Evolutionary conservation across 2,888 invertebrate genomes (phyloP), one percentile per base, ranked within the genome.

Genomic region (Callimorpha dominula): DNA sequence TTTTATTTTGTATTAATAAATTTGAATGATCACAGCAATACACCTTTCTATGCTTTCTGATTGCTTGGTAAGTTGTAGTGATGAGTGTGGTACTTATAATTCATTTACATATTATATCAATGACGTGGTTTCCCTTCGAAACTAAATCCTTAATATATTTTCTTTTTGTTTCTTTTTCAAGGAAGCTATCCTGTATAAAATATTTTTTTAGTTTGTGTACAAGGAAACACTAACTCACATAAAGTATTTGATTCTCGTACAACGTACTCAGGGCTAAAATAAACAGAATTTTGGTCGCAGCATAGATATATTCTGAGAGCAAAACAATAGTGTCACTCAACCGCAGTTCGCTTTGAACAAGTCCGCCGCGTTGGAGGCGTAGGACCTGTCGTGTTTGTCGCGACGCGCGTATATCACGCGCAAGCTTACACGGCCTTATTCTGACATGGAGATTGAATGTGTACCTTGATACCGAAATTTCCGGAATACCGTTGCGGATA

Each of bases 351-450:
- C 78, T 80, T 84, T 82, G 82, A 79, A 74, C 74, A 75, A 73
- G 68, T 78, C 20, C 71, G 62, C 69, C 62, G 52, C 66, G 72
- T 72, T 49, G 54, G 65, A 63, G 52, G 57, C n/a, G 78, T 70
- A 63, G 43, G 71, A 76, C 69, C 78, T 84, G 84, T 78, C 82
- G 78, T 68, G 73, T 77, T 75, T 77, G 84, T 70, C 76, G 78
- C 76, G 76, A 68, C 78, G 73, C 65, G 64, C 71, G 78, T 83
- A 83, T 78, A 84, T 83, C 85, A 84, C 82, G 78, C 71, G 68
- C 74, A 62, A 74, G 76, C 76, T 75, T 80, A 82, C 80, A 74
- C 65, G 73, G 80, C 77, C 76, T 75, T 80, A 84, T 76, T 78
- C 73, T 76, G 80, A 80, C 74, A 70, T 49, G 60, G 74, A 71